Evolutionary conservation across 2,888 invertebrate genomes (phyloP).

Genomic region (Diarsia rubi): DNA sequence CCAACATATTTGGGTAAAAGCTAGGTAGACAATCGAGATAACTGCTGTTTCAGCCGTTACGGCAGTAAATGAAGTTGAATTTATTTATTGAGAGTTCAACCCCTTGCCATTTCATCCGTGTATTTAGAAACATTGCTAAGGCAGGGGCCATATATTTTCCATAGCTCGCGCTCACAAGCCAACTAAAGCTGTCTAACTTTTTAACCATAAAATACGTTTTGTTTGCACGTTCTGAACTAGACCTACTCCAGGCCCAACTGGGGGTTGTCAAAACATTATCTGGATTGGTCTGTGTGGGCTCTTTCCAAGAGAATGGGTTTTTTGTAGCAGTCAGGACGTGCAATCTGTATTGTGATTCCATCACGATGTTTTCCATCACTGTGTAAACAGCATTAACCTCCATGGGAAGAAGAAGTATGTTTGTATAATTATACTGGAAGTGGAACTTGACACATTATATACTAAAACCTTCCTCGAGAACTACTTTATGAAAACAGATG

Average conservation of each 20-base stretch:
- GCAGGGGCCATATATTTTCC: background rate
- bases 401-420: background rate
- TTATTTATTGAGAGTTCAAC: background rate
- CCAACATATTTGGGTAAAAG: background rate
- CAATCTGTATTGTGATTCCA: background rate
- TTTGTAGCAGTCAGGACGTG: no score
- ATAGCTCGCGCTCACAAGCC: background rate
- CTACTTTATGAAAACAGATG: no score
- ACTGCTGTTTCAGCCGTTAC: background rate
- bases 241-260: background rate
- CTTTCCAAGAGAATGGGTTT: no score
- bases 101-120: background rate
- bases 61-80: background rate
- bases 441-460: no score
- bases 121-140: background rate
- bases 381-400: background rate
- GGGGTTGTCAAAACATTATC: background rate
- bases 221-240: background rate
- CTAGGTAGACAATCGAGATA: background rate
- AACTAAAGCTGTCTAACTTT: background rate
- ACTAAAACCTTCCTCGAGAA: no score
- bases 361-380: background rate
- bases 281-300: no score
- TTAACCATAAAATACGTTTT: background rate
- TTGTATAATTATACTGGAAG: no score